A percentile compares a stretch with the other conserved stretches of the same genome.
Evolutionary conservation across 2,797 vertebrate genomes (phyloP).

Genomic region (Percopsis omiscomaycus): DNA sequence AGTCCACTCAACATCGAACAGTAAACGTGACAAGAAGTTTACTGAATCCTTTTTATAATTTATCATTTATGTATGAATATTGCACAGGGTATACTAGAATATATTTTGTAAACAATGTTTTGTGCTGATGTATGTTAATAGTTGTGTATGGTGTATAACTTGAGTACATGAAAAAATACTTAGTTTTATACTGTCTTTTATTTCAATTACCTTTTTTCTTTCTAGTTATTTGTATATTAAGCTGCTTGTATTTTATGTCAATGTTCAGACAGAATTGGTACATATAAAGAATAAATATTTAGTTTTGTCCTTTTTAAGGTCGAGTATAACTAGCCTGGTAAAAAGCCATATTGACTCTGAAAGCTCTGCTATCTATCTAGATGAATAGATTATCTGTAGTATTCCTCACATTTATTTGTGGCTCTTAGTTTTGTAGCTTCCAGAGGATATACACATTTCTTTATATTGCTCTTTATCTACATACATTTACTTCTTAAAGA

Average conservation of each 20-base stretch:
- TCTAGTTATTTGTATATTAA: constrained; percentile 47
- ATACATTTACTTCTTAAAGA: too few relatives aligned
- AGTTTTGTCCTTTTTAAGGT: constrained; percentile 35
- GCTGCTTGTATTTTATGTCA: constrained; percentile 82
- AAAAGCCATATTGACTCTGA: too few relatives aligned
- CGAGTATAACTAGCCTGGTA: not conserved
- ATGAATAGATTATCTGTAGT: too few relatives aligned
- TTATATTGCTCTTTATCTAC: too few relatives aligned
- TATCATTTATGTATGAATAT: constrained; percentile 11
- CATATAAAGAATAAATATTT: constrained; percentile 58
- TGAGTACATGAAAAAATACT: constrained; percentile 70
- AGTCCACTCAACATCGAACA: too few relatives aligned
- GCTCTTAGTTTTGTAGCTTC: too few relatives aligned
- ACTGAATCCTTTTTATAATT: not conserved
- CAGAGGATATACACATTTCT: too few relatives aligned
- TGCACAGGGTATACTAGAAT: constrained; percentile 13
- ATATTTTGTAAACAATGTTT: constrained; percentile 47
- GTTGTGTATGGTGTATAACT: constrained; percentile 32
- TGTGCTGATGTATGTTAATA: constrained; percentile 48
- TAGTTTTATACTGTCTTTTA: constrained; percentile 74
- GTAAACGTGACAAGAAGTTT: not conserved
- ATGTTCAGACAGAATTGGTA: constrained; percentile 47
- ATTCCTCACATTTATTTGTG: too few relatives aligned
- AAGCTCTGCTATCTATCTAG: too few relatives aligned
- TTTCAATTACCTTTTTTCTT: constrained; percentile 50